Percentiles rank a stretch among this genome's conserved stretches.
Conservation (phyloP, 2,888 invertebrate genomes). For the Agelastica alni region DNA sequence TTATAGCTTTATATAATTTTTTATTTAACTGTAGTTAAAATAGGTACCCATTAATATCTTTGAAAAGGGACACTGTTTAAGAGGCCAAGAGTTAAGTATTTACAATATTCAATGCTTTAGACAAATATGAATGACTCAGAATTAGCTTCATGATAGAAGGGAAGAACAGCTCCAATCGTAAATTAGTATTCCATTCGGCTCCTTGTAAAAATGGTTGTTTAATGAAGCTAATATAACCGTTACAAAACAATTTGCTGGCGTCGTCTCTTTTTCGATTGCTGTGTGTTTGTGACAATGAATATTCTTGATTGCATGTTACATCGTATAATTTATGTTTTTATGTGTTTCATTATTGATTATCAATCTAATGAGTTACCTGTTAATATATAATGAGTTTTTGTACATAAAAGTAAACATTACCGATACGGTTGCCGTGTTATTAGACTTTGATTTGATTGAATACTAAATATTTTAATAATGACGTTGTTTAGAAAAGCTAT, state of each 20-base stretch:
- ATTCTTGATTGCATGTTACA: constrained; percentile 12
- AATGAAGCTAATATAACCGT: neutral
- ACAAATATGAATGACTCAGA: too few relatives aligned
- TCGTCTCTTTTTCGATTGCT: neutral
- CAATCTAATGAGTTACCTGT: constrained; percentile 2
- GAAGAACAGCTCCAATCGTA: too few relatives aligned
- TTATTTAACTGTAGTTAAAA: too few relatives aligned
- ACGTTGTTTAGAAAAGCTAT: neutral
- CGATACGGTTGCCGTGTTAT: neutral
- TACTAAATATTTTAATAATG: constrained; percentile 3
- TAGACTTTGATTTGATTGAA: constrained; percentile 3
- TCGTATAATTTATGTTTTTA: constrained; percentile 9
- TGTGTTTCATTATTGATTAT: constrained; percentile 12
- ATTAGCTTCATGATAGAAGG: too few relatives aligned
- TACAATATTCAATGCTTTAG: too few relatives aligned
- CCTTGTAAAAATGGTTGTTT: too few relatives aligned
- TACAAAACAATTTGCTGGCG: constrained; percentile 4
- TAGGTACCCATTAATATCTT: too few relatives aligned
- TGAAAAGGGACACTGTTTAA: too few relatives aligned
- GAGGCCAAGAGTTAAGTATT: too few relatives aligned
- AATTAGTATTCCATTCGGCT: too few relatives aligned
- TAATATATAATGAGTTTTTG: constrained; percentile 3
- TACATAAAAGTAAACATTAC: constrained; percentile 10
- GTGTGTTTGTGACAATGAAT: constrained; percentile 8
- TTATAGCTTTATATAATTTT: too few relatives aligned